Evolutionary conservation across 2,113 vertebrate species (phyloP), one percentile per base, ranked within the genome.

Genomic region (Coptodon rendalli): DNA sequence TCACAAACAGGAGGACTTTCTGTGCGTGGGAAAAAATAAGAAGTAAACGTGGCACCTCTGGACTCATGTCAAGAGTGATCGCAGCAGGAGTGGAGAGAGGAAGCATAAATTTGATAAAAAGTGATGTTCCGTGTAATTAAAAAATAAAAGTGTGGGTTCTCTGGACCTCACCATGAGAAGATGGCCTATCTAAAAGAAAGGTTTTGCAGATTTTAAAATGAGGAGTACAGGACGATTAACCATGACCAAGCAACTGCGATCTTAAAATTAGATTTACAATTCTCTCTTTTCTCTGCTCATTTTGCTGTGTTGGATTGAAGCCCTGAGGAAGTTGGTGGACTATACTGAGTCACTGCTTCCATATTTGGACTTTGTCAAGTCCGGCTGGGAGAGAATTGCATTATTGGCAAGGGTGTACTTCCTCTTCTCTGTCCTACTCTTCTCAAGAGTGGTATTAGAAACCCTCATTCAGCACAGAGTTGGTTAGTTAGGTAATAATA

Each of bases 231-330:
- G 66, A 24, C n/a, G 66, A 24, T 9, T 27, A 71, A 71, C 66
- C 12, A 43, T 71, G 36, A 40, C 13, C 66, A 71, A 71, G 12
- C 36, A 71, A 71, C 12, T 27, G 2, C 1, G 12, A 24, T 71
- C 38, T 43, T 16, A 27, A 71, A 71, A 24, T 71, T 45, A 27
- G 38, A 45, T 45, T 73, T 45, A 73, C 40, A 27, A 45, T 45
- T 45, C 40, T 45, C 12, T 27, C 40, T 45, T 73, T 73, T 45
- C 40, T 27, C 40, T 45, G 22, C 40, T 27, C 22, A 10, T 45
- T 45, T 45, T 73, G 68, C 68, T 45, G 68, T 73, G 40, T 73
- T 73, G 40, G 40, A 73, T 45, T 73, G 40, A 73, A 45, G 22
- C 40, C 40, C 24, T 48, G 22, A 29, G 14, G 68, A 27, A 45